Evolutionary conservation across 1,140 invertebrate genomes (phyloP), one percentile per base, ranked within the genome.

Genomic region (Sitophilus oryzae): DNA sequence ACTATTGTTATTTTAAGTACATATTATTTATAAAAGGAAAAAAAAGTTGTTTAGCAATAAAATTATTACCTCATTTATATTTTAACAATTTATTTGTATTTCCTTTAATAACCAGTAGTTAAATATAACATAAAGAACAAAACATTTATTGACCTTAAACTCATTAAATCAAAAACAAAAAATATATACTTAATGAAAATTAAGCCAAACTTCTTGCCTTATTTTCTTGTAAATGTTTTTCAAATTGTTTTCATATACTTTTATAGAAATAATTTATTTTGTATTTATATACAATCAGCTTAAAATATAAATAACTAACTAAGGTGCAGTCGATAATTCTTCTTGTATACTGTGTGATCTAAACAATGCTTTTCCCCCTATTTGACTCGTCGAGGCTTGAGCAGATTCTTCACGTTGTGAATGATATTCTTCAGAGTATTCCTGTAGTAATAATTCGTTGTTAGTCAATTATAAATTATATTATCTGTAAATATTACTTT

Each of bases 291-390:
- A 61, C 54, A 65, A 49, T 65, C 60, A 61, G 49, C 58, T 56
- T 55, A 62, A 55, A 56, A 36, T 53, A 64, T 57, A 35, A 52
- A 36, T 44, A 61, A 34, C 35, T 49, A 21, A 23, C 42, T 66
- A 71, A 37, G 67, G 64, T 56, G 78, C 80, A 59, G 85, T 86
- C 60, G 80, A 77, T 56, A 89, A 75, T 74, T 89, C 88, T 61
- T 89, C 86, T 69, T 87, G 82, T 76, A 88, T 86, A 75, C 86
- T 89, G 66, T 85, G 86, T 52, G 86, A 89, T 71, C 86, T 78
- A 38, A 79, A 77, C 8, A 87, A 75, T n/a, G 47, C 54, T 64
- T 79, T 79, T 36, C 76, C 76, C 23, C 76, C 73, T 5, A 75
- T 68, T 52, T 69, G 71, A 8, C 68, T 64, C 21, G 71, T 73